Evolutionary conservation across 2,797 vertebrate species (phyloP), one percentile per base, ranked within the genome.

Genomic region (Macropus fuliginosus): DNA sequence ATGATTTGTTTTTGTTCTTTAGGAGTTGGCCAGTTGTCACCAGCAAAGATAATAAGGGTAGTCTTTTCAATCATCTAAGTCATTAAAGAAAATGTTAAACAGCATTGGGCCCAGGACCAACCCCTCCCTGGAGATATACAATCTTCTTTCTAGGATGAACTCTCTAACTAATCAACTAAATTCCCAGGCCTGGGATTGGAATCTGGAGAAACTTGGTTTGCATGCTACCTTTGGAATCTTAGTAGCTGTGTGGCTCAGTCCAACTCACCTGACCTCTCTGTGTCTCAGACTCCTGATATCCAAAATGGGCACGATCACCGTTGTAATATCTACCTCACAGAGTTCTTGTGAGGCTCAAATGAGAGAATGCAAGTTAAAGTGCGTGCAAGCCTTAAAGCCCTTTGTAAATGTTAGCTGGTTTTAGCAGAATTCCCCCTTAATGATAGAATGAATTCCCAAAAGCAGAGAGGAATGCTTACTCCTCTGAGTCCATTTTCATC

Each of bases 1-100:
- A 92, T 40, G 93, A 87, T 18, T 34, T 90, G 52, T 66, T 93
- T 95, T 92, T 28, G 57, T 14, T 40, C 52, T 56, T 74, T 93
- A 56, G 46, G 94, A 81, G 27, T 50, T 93, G 94, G 91, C 74
- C 29, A 28, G 89, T 95, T 94, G 81, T 96, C 93, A 94, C 56
- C 89, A 81, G 89, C 40, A 93, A 89, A 95, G 95, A 94, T 92
- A 90, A 29, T 52, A 95, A 94, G 90, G 46, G 92, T 94, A 94
- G 50, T 92, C 13, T 91, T 93, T 57, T 95, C 54, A 91, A 55
- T 94, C 55, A 92, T 56, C 52, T 90, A 94, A 46, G 34, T 92
- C n/a, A 91, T 91, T 95, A 94, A 94, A 40, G 54, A 93, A 94
- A 96, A 93, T 56, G 29, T 91, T 95, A 27, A 62, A 94, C 95